phyloP scores from a whole-genome alignment of 2,888 invertebrate genomes.

The Hyposoter dolosus region DNA sequence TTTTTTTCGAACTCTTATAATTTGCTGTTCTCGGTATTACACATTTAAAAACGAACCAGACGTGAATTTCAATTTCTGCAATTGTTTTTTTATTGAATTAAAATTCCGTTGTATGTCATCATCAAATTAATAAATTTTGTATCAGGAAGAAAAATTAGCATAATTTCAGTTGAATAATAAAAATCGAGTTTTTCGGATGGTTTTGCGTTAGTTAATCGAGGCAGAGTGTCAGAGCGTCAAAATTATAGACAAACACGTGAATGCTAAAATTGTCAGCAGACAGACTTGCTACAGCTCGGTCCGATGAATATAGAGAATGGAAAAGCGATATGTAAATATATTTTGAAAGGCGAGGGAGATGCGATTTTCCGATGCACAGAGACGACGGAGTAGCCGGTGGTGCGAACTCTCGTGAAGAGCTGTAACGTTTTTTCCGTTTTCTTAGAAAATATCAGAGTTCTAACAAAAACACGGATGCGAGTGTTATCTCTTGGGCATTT shows the following conservation, averaged over 20 bases:
- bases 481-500: slow-evolving; percentile 29
- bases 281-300: neutral
- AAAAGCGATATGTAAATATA: slow-evolving; percentile 24
- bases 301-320: slow-evolving; percentile 11
- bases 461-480: neutral
- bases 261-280: slow-evolving; percentile 54
- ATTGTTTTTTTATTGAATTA: neutral
- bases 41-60: neutral
- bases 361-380: neutral
- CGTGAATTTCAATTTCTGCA: neutral
- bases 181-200: neutral
- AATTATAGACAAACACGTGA: slow-evolving; percentile 23
- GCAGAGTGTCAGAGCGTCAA: slow-evolving; percentile 12
- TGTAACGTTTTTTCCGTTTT: slow-evolving; percentile 23
- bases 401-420: slow-evolving; percentile 15
- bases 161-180: neutral
- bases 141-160: neutral
- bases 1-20: neutral
- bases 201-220: neutral
- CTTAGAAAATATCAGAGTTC: slow-evolving; percentile 41
- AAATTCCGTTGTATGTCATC: neutral
- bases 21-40: neutral
- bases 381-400: slow-evolving; percentile 13
- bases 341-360: neutral
- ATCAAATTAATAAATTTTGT: neutral